phyloP scores from a whole-genome alignment of 2,888 invertebrate genomes.

The Pristionchus fissidentatus region DNA sequence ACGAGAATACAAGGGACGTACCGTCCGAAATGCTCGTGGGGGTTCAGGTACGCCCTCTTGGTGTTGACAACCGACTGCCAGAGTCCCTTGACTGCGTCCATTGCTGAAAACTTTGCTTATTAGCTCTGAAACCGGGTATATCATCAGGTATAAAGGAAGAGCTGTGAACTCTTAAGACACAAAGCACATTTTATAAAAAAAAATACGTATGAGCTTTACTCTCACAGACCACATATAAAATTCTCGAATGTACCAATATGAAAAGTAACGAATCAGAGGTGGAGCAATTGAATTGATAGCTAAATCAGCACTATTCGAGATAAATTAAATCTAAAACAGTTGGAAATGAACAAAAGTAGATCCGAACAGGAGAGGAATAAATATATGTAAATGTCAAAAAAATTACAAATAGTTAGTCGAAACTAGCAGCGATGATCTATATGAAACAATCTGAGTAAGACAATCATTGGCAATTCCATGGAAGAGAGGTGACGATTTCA shows the following conservation, averaged over 20 bases:
- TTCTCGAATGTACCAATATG: slow-evolving; percentile 23
- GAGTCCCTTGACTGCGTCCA: slow-evolving; percentile 68
- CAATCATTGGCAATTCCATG: no score
- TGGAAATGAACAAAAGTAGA: not conserved
- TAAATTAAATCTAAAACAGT: not conserved
- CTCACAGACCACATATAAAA: slow-evolving; percentile 19
- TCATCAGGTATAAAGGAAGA: not conserved
- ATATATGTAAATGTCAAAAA: not conserved
- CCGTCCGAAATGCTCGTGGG: slow-evolving; percentile 72
- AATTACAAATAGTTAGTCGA: not conserved
- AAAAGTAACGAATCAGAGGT: slow-evolving; percentile 38
- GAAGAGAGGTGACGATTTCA: not conserved
- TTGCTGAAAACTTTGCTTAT: not conserved
- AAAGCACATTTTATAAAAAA: not conserved
- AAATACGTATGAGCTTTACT: slow-evolving; percentile 39
- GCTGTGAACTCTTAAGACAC: slow-evolving; percentile 3
- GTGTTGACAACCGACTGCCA: slow-evolving; percentile 69
- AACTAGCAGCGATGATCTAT: not conserved
- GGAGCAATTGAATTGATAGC: not conserved
- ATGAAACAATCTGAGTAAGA: not conserved
- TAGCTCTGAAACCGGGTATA: not conserved
- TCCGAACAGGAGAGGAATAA: no score
- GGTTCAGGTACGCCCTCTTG: slow-evolving; percentile 68
- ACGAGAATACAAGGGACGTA: not conserved
- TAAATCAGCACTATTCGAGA: not conserved